Percentiles rank a stretch among this genome's conserved stretches.
These are phyloP conservation scores for Gasterosteus aculeatus DNA, from an alignment of 2,113 vertebrate genomes.

Conservation along the genomic window DNA sequence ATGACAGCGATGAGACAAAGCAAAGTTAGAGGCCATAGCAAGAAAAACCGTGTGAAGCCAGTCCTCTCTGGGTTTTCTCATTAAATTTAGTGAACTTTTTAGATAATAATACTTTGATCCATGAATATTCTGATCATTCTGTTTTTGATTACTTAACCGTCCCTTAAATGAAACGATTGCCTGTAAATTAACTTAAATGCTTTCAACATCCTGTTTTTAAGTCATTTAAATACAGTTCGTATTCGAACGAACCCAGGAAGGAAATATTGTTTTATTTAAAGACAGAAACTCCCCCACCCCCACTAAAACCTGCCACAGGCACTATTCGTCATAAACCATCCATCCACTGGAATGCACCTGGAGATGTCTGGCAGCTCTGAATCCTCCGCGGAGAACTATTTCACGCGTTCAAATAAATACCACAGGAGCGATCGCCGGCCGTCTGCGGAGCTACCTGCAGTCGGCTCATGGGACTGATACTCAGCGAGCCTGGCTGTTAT, in stretches of 20 bases:
- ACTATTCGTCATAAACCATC: slow-evolving; percentile 9
- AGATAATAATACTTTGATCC: not conserved
- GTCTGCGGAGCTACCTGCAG: slow-evolving; percentile 43
- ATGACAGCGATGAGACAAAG: not conserved
- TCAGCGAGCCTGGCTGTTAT: slow-evolving; percentile 52
- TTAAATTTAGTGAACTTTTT: not conserved
- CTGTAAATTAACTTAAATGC: not conserved
- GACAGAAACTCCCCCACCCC: not conserved
- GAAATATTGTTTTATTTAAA: not conserved
- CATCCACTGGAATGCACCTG: slow-evolving; percentile 14
- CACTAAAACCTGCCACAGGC: not conserved
- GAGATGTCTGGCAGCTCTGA: slow-evolving; percentile 16
- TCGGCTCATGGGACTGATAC: slow-evolving; percentile 42
- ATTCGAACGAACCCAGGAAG: not conserved
- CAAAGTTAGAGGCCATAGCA: not conserved
- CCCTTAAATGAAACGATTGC: not conserved
- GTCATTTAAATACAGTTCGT: not conserved
- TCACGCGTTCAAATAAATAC: slow-evolving; percentile 38
- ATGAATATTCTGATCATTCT: not conserved
- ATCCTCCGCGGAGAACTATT: slow-evolving; percentile 31
- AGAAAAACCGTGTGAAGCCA: not conserved
- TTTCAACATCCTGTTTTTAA: not conserved
- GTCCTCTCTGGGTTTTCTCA: not conserved
- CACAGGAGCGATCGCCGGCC: slow-evolving; percentile 16
- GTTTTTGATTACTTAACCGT: not conserved